Conservation (phyloP, 2,113 vertebrate species). For the Rhineura floridana region DNA sequence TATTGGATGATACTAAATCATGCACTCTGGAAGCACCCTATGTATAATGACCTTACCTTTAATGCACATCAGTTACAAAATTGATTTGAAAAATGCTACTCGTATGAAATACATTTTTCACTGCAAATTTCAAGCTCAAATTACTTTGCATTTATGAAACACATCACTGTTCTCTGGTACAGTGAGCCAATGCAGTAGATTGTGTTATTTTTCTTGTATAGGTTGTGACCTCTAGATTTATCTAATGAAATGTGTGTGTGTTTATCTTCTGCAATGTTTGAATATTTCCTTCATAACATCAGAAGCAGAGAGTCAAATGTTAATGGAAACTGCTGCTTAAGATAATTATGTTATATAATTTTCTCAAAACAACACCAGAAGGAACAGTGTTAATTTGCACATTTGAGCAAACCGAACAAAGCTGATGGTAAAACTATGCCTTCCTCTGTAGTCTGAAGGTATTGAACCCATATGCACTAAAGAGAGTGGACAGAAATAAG, state of each 20-base stretch:
- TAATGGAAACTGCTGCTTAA: slow-evolving; percentile 66
- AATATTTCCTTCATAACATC: slow-evolving; percentile 60
- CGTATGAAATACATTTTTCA: slow-evolving; percentile 18
- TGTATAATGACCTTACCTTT: neutral
- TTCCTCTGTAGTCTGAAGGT: slow-evolving; percentile 10
- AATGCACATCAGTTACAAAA: neutral
- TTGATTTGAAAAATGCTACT: neutral
- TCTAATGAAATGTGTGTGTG: slow-evolving; percentile 39
- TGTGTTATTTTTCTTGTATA: slow-evolving; percentile 48
- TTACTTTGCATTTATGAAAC: slow-evolving; percentile 24
- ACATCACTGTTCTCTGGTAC: slow-evolving; percentile 30
- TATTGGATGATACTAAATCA: neutral
- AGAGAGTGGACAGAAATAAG: neutral
- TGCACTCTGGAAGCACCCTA: neutral
- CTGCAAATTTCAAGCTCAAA: slow-evolving; percentile 30
- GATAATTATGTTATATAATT: slow-evolving; percentile 57
- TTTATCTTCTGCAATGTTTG: slow-evolving; percentile 36
- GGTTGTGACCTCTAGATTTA: slow-evolving; percentile 52
- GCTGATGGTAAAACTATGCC: slow-evolving; percentile 60
- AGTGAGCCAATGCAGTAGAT: slow-evolving; percentile 25
- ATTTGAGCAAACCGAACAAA: slow-evolving; percentile 56
- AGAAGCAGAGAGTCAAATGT: slow-evolving; percentile 64
- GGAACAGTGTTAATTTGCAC: slow-evolving; percentile 60
- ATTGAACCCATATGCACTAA: neutral
- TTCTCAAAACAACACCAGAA: slow-evolving; percentile 60